phyloP scores from a whole-genome alignment of 2,888 invertebrate genomes.

The Hedychridium roseum region DNA sequence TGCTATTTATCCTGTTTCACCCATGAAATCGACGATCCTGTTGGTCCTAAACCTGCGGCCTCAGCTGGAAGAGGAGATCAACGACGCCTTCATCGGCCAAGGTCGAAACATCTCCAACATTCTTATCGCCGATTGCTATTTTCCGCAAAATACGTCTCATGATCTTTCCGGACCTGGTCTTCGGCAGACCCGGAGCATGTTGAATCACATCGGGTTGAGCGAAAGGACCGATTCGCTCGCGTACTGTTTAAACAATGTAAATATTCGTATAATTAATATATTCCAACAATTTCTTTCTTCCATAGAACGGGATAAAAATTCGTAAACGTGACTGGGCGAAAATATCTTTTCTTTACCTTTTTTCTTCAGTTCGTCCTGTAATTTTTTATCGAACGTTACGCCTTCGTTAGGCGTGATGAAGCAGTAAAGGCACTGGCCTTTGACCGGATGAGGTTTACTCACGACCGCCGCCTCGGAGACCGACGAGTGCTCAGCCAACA shows the following conservation, averaged over 20 bases:
- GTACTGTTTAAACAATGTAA: conserved; percentile 67
- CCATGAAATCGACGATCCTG: too few species aligned
- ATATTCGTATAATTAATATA: background rate
- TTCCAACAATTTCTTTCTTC: background rate
- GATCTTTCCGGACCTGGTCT: conserved; percentile 97
- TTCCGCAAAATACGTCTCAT: conserved; percentile 95
- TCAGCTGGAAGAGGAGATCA: conserved; percentile 78
- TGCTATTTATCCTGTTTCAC: too few species aligned
- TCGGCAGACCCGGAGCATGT: conserved; percentile 92
- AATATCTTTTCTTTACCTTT: conserved; percentile 60
- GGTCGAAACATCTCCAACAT: conserved; percentile 94
- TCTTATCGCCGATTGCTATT: conserved; percentile 86
- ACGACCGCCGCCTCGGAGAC: conserved; percentile 98
- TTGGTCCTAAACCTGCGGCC: conserved; percentile 66
- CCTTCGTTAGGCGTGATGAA: conserved; percentile 92
- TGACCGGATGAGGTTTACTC: conserved; percentile 90
- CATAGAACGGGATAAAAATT: too few species aligned
- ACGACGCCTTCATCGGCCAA: conserved; percentile 92
- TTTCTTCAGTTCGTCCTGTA: conserved; percentile 77
- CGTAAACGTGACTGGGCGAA: too few species aligned
- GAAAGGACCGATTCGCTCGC: conserved; percentile 93
- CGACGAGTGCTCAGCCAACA: conserved; percentile 77
- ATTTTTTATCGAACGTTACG: conserved; percentile 72
- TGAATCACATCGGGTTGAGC: conserved; percentile 96
- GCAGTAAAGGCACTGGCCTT: conserved; percentile 97